Conservation (phyloP, 1,140 invertebrate species). For the Zaprionus africanus region DNA sequence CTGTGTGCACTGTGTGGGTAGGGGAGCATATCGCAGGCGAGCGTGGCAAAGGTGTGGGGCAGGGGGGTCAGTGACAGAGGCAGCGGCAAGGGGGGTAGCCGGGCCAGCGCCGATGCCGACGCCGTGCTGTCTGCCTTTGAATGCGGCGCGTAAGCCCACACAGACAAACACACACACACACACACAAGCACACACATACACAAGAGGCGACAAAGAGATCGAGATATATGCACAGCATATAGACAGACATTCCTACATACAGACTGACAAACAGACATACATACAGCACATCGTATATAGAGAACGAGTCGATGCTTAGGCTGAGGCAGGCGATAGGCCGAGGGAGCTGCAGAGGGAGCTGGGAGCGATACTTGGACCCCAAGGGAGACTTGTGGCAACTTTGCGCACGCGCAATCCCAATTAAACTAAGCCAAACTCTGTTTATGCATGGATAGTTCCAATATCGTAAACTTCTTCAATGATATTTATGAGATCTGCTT, state of each 20-base stretch:
- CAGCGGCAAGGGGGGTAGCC: neutral
- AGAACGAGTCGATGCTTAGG: slow-evolving; percentile 16
- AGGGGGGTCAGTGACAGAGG: neutral
- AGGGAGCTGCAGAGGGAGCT: neutral
- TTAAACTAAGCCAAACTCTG: slow-evolving; percentile 20
- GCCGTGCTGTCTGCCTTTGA: slow-evolving; percentile 80
- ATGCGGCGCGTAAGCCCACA: slow-evolving; percentile 70
- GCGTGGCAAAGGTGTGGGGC: neutral
- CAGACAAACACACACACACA: slow-evolving; percentile 19
- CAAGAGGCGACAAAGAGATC: slow-evolving; percentile 16
- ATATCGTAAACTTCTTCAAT: neutral
- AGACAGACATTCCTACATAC: too few species aligned
- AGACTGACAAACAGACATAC: too few species aligned
- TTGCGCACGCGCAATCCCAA: slow-evolving; percentile 44
- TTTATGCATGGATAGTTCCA: slow-evolving; percentile 8
- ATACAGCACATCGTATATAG: neutral
- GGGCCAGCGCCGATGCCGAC: slow-evolving; percentile 52
- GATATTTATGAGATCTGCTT: neutral
- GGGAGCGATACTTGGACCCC: slow-evolving; percentile 31
- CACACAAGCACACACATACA: slow-evolving; percentile 11
- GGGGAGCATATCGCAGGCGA: slow-evolving; percentile 12
- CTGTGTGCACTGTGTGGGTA: slow-evolving; percentile 16
- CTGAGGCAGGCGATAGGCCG: neutral
- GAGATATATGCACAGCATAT: slow-evolving; percentile 19
- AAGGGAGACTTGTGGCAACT: slow-evolving; percentile 6